Evolutionary conservation across 2,888 invertebrate genomes (phyloP).

Genomic region (Piscicola geometra): DNA sequence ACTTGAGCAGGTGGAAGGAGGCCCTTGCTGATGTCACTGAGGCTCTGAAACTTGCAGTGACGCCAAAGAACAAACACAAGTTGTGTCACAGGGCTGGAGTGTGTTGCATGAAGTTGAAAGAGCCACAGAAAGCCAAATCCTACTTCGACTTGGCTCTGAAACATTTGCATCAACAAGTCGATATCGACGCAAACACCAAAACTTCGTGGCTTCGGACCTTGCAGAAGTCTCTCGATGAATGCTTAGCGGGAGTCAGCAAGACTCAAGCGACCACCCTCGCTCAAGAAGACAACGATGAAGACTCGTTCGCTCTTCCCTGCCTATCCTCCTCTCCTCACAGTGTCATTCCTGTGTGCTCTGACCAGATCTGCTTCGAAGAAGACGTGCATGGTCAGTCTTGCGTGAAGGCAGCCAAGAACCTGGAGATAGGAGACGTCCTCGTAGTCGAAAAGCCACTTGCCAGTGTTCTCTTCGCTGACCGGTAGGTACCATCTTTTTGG

Average conservation of each 20-base stretch:
- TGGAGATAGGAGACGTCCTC: constrained; percentile 67
- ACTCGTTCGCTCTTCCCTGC: neutral
- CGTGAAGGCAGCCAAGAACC: constrained; percentile 46
- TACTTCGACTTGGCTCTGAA: constrained; percentile 47
- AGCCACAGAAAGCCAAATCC: constrained; percentile 54
- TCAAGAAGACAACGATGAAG: neutral
- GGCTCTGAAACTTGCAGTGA: constrained; percentile 61
- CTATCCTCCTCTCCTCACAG: neutral
- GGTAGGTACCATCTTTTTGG: too few relatives aligned
- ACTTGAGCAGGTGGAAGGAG: constrained; percentile 48
- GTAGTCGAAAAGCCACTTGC: constrained; percentile 74
- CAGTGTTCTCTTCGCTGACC: constrained; percentile 64
- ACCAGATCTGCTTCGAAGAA: neutral
- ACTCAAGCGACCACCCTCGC: neutral
- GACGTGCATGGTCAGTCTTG: neutral
- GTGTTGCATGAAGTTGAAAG: constrained; percentile 62
- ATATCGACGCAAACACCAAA: constrained; percentile 40
- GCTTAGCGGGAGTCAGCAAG: neutral
- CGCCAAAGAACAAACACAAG: constrained; percentile 64
- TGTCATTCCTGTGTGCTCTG: neutral
- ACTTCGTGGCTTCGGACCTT: constrained; percentile 36
- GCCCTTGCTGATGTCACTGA: constrained; percentile 50
- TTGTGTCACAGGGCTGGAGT: constrained; percentile 65
- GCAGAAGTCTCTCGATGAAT: constrained; percentile 35
- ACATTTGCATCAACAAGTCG: constrained; percentile 38